Conservation (phyloP, 2,113 vertebrate species). For the Athene noctua region DNA sequence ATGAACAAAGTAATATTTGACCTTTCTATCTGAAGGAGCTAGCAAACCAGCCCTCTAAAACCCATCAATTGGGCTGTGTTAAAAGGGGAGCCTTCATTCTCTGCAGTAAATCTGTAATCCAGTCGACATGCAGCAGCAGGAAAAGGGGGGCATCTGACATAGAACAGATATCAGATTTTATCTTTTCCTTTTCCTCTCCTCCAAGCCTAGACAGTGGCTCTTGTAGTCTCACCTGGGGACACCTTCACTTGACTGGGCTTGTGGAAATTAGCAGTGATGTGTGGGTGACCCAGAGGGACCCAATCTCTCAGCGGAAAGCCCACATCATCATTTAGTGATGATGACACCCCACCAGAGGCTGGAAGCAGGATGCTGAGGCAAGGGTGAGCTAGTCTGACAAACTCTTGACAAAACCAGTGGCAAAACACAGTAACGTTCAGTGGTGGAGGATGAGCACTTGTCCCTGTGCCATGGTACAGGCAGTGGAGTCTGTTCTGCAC, state of each 20-base stretch:
- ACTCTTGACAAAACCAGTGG: neutral
- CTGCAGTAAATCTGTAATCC: neutral
- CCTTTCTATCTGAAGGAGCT: neutral
- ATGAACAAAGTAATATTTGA: neutral
- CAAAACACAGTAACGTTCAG: neutral
- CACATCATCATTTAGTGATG: rapidly evolving
- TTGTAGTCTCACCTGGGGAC: neutral
- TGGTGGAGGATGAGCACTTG: neutral
- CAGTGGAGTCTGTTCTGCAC: neutral
- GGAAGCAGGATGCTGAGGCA: neutral
- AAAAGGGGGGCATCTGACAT: neutral
- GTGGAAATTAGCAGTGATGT: neutral
- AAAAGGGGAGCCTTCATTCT: neutral
- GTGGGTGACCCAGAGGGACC: neutral
- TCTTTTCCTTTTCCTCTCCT: neutral
- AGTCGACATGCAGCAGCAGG: neutral
- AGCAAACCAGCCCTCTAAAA: neutral
- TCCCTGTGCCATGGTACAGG: rapidly evolving
- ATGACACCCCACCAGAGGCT: neutral
- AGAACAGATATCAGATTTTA: conserved; percentile 28
- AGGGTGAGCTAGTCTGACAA: neutral
- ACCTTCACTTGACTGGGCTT: neutral
- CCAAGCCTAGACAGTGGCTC: conserved; percentile 35
- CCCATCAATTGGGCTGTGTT: neutral
- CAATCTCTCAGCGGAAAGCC: neutral